A percentile compares a stretch with the other conserved stretches of the same genome.
These are phyloP conservation scores for Pseudotriccus pelzelni DNA, from an alignment of 2,797 vertebrate species.

Conservation along the genomic window DNA sequence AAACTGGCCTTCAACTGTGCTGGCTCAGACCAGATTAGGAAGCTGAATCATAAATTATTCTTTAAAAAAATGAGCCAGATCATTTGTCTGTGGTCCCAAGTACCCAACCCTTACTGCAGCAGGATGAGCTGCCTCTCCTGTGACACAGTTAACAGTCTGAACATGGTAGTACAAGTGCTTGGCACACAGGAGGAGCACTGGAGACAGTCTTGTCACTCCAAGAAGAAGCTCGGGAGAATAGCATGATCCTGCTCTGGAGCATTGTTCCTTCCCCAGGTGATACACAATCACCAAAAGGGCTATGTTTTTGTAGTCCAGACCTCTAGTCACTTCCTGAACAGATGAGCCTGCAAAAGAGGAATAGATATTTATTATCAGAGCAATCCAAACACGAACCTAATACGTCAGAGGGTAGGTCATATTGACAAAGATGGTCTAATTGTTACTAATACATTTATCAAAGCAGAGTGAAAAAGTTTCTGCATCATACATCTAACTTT, in stretches of 20 bases:
- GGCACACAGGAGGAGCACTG: background rate
- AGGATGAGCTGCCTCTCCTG: background rate
- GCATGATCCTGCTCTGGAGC: background rate
- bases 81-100: background rate
- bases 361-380: background rate
- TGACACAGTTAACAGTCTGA: background rate
- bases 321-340: background rate
- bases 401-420: background rate
- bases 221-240: background rate
- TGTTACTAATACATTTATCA: background rate
- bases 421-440: background rate
- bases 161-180: background rate
- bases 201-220: background rate
- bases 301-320: background rate
- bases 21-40: background rate
- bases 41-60: background rate
- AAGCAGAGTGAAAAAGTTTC: background rate
- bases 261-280: background rate
- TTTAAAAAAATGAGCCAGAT: background rate
- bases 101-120: background rate
- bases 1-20: background rate
- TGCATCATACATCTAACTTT: background rate
- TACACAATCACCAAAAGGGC: background rate
- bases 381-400: background rate
- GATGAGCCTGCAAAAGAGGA: background rate